phyloP scores from a whole-genome alignment of 2,797 vertebrate genomes.

The Phataginus tetradactyla region DNA sequence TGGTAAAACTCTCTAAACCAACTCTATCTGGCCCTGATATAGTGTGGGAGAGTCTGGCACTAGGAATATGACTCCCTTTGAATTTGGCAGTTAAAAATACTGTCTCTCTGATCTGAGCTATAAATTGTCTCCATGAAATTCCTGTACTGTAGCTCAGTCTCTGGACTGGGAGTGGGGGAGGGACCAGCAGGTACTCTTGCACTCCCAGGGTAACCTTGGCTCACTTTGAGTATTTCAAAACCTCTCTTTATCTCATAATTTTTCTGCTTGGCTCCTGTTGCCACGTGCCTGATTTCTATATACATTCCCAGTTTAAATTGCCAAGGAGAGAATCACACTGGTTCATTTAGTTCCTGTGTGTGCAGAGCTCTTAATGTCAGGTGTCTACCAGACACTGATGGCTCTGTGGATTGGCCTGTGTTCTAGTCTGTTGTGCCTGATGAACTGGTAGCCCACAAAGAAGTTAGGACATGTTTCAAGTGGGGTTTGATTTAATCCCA shows the following conservation, averaged over 20 bases:
- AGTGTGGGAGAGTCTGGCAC: neutral
- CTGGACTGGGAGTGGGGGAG: neutral
- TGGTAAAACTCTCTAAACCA: neutral
- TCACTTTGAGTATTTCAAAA: neutral
- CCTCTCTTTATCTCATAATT: neutral
- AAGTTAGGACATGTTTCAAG: neutral
- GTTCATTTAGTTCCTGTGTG: neutral
- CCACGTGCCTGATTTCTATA: neutral
- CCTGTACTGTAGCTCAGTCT: neutral
- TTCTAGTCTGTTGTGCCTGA: neutral
- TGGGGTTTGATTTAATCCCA: neutral
- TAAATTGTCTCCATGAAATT: neutral
- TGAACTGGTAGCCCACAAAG: neutral
- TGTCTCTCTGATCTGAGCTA: constrained; percentile 17
- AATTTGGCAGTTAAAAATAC: constrained; percentile 31
- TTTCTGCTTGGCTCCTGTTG: neutral
- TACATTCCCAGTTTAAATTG: neutral
- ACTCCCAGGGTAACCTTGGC: neutral
- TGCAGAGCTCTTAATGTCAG: neutral
- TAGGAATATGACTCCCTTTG: neutral
- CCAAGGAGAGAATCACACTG: neutral
- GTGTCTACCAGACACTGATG: neutral
- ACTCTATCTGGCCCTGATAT: neutral
- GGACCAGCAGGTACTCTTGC: neutral
- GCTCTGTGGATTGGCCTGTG: neutral